Conservation (phyloP, 2,888 invertebrate genomes). For the Lithophane socia region DNA sequence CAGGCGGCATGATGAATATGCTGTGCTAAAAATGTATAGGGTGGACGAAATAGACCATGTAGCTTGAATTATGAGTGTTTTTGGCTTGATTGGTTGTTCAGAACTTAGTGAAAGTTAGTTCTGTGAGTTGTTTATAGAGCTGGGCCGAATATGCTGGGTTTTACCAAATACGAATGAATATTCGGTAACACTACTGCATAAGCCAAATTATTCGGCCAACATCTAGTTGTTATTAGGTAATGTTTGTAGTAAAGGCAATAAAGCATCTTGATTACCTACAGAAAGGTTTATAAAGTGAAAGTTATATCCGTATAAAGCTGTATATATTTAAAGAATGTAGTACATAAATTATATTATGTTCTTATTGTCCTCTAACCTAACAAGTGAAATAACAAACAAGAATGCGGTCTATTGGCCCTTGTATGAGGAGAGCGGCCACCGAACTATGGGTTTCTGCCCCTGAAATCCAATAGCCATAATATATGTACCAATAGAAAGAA, state of each 20-base stretch:
- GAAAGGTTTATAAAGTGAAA: too few species aligned
- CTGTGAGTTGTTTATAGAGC: slow-evolving; percentile 26
- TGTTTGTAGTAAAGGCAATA: too few species aligned
- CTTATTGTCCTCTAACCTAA: not conserved
- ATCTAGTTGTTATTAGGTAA: not conserved
- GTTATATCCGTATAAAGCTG: too few species aligned
- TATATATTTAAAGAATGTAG: not conserved
- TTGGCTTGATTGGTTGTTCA: slow-evolving; percentile 17
- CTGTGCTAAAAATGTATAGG: not conserved
- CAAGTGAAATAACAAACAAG: not conserved
- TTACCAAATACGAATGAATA: too few species aligned
- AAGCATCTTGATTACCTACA: not conserved
- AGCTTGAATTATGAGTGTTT: slow-evolving; percentile 23
- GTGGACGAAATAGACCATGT: slow-evolving; percentile 8
- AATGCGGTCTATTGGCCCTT: too few species aligned
- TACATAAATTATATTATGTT: not conserved
- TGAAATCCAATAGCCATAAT: too few species aligned
- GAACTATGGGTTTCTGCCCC: too few species aligned
- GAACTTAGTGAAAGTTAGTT: slow-evolving; percentile 21
- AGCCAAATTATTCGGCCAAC: too few species aligned
- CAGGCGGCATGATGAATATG: slow-evolving; percentile 7
- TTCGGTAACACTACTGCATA: too few species aligned
- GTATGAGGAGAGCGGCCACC: too few species aligned
- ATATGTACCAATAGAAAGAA: too few species aligned
- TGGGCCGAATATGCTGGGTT: not conserved